Evolutionary conservation across 1,140 invertebrate genomes (phyloP).

Genomic region (Zaprionus gabonicus): DNA sequence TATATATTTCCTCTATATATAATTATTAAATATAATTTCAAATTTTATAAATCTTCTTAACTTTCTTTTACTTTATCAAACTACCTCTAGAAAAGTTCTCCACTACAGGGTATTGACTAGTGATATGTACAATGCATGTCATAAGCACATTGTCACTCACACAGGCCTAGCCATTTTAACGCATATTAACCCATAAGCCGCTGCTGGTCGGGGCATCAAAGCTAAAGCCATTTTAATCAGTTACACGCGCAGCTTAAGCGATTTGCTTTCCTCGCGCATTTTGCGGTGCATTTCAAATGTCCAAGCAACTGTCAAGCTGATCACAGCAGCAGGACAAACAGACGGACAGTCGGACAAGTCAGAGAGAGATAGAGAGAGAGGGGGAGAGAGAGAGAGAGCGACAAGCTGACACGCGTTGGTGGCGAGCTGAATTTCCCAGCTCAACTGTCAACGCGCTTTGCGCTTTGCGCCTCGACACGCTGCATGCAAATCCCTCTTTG

Average conservation of each 20-base stretch:
- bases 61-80: too few species aligned
- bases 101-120: neutral
- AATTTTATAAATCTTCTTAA: too few species aligned
- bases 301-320: slow-evolving; percentile 51
- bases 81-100: neutral
- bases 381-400: neutral
- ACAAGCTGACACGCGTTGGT: slow-evolving; percentile 39
- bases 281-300: slow-evolving; percentile 77
- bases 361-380: neutral
- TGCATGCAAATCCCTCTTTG: too few species aligned
- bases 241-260: slow-evolving; percentile 54
- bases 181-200: slow-evolving; percentile 26
- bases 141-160: neutral
- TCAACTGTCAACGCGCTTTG: slow-evolving; percentile 34
- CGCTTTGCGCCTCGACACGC: slow-evolving; percentile 37
- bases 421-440: slow-evolving; percentile 18
- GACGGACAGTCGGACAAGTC: slow-evolving; percentile 4
- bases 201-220: slow-evolving; percentile 40
- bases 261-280: slow-evolving; percentile 54
- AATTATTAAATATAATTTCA: neutral
- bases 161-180: neutral
- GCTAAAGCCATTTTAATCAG: slow-evolving; percentile 77
- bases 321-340: slow-evolving; percentile 18
- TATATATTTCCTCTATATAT: neutral
- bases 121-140: neutral